phyloP scores from a whole-genome alignment of 1,140 invertebrate species.

The Xylocopa sonorina region DNA sequence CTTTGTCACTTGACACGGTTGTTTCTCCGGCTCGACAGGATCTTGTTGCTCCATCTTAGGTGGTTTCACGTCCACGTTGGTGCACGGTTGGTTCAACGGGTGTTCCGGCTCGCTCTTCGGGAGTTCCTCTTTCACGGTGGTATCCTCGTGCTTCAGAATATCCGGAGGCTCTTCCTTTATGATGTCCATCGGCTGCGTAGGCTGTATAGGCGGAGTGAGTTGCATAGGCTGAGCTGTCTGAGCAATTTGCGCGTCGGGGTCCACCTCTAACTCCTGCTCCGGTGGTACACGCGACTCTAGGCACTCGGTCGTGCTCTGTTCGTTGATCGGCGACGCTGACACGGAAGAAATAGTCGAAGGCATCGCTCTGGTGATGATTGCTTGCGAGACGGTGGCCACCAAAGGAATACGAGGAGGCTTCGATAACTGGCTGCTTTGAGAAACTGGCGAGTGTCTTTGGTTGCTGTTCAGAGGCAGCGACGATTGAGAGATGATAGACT shows the following conservation, averaged over 20 bases:
- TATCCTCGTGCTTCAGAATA: slow-evolving; percentile 50
- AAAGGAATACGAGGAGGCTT: slow-evolving; percentile 74
- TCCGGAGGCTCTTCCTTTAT: slow-evolving; percentile 55
- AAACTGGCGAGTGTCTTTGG: slow-evolving; percentile 47
- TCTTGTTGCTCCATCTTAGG: slow-evolving; percentile 49
- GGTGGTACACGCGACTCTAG: slow-evolving; percentile 29
- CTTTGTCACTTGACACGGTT: slow-evolving; percentile 21
- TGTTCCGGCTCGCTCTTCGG: slow-evolving; percentile 63
- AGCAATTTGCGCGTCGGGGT: slow-evolving; percentile 39
- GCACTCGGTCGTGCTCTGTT: slow-evolving; percentile 5
- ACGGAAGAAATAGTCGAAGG: slow-evolving; percentile 57
- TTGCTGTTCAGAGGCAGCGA: background rate
- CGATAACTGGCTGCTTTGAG: slow-evolving; percentile 55
- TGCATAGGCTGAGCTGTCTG: slow-evolving; percentile 64
- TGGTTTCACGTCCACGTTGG: slow-evolving; percentile 32
- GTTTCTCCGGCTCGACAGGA: slow-evolving; percentile 30
- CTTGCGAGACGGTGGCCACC: slow-evolving; percentile 66
- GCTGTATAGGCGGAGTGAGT: slow-evolving; percentile 63
- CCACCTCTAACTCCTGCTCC: slow-evolving; percentile 40
- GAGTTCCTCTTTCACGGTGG: slow-evolving; percentile 44
- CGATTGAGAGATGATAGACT: slow-evolving; percentile 45
- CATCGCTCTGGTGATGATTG: slow-evolving; percentile 65
- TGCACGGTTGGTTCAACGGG: slow-evolving; percentile 3
- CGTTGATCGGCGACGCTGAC: slow-evolving; percentile 26
- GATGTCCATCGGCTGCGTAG: slow-evolving; percentile 49